Evolutionary conservation across 2,888 invertebrate genomes (phyloP), one percentile per base, ranked within the genome.

Genomic region (Synergus itoensis): DNA sequence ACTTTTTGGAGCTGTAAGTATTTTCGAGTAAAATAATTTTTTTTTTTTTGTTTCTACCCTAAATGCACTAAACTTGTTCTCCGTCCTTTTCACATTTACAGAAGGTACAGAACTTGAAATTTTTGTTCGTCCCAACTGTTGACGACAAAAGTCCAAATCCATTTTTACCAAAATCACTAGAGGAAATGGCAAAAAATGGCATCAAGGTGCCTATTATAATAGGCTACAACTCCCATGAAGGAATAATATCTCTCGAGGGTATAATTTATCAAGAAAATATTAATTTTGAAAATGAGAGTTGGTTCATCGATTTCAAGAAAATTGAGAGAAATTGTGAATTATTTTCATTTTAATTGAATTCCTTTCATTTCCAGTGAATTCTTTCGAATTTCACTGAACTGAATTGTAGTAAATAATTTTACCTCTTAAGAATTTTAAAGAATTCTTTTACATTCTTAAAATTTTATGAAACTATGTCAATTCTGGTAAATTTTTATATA

Each of bases 141-240:
- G 88, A 88, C 53, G 41, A 12, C 36, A 83, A 81, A 48, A 85
- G 82, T 28, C 1, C 11, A 4, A 60, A 83, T 43, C 85, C 87
- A 18, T 78, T 87, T 4, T 79, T 87, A 36, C 92, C 93, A 0
- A 65, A 89, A 76, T 89, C 40, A 83, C 87, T n/a, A 87, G 87
- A 48, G 91, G 92, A 78, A 77, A 64, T 76, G 1, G 81, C 87
- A 18, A 76, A 82, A 1, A 90, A 90, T 57, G 83, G 87, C 1
- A 79, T 93, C 12, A 93, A 93, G 87, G 93, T 94, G 1, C 94
- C 94, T 0, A 91, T 92, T 16, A 92, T 94, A 81, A 87, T 92
- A 36, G 94, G 94, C 1, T 92, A 93, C 84, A 93, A 93, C 81
- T 90, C 92, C 18, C 91, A 93, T 43, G 94, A 94, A 93, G 94